Evolutionary conservation across 2,113 vertebrate species (phyloP), one percentile per base, ranked within the genome.

Genomic region (Thinocorus orbignyianus): DNA sequence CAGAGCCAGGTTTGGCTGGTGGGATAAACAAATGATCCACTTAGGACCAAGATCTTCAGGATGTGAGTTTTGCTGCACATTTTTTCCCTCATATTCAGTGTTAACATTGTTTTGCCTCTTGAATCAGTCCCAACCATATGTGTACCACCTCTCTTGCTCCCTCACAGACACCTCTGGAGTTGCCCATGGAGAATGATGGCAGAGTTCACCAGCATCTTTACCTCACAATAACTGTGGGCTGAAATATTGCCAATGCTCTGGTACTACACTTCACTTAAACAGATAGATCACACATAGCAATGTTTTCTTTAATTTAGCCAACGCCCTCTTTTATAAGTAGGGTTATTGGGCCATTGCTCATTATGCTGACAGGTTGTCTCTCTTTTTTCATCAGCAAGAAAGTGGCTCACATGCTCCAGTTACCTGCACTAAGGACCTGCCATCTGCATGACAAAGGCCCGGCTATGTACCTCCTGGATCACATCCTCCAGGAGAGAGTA

Each of bases 1-100:
- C 57, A 84, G 42, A 93, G 87, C 74, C 92, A 94, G 65, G 96
- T 97, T 93, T 90, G 90, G 76, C 84, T 69, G 69, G 69, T 37
- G 88, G 48, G 79, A 94, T 95, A 86, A 97, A 89, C 46, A 77
- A 88, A 73, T 66, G 62, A 79, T 83, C 57, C 83, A 51, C 81
- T 97, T 66, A 78, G 65, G 65, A 68, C 25, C 0, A 0, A 81
- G 81, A 88, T n/a, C 48, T 62, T 79, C 22, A n/a, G 25, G 60
- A 87, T 24, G 20, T 70, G 69, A 94, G 26, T 66, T 91, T 87
- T 85, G 72, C n/a, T 46, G 26, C 26, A 19, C 2, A 8, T 95
- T 96, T 93, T 65, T 11, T 24, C 62, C 60, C 66, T 87, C 69
- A 37, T 73, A 91, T 60, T 77, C 81, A 95, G 72, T 39, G 31